These are phyloP conservation scores for Crypturellus undulatus DNA, from an alignment of 2,113 vertebrate species.

Conservation along the genomic window DNA sequence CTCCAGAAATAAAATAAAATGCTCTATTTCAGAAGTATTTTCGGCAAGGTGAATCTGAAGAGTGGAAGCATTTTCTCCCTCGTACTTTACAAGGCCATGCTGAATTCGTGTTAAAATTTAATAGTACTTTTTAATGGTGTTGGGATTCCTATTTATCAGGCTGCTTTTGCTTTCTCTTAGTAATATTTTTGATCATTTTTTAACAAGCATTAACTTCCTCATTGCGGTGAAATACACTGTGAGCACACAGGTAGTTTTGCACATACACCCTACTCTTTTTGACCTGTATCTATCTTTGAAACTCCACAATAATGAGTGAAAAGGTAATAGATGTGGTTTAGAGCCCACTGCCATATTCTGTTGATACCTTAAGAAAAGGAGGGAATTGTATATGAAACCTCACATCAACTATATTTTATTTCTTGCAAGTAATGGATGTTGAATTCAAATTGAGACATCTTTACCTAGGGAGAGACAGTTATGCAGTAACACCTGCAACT, in stretches of 20 bases:
- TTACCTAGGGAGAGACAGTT: not conserved
- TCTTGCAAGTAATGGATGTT: not conserved
- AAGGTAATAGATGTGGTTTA: not conserved
- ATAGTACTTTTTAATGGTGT: not conserved
- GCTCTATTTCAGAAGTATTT: not conserved
- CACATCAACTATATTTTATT: not conserved
- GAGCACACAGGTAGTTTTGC: not conserved
- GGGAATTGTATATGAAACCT: not conserved
- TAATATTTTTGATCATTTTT: not conserved
- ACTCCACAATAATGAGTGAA: not conserved
- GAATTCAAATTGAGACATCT: not conserved
- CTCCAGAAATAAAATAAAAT: not conserved
- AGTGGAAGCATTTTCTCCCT: accelerated
- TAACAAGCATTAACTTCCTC: not conserved
- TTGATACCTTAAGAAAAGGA: not conserved
- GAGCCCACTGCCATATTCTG: not conserved
- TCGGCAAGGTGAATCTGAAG: not conserved
- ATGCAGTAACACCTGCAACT: not conserved
- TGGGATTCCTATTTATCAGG: not conserved
- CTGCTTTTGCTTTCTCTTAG: not conserved
- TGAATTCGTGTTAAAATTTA: not conserved
- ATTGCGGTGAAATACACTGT: not conserved
- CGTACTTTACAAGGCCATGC: not conserved
- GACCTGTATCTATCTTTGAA: not conserved
- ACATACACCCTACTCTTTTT: not conserved